Evolutionary conservation across 2,888 invertebrate genomes (phyloP).

Genomic region (Phymatocera aterrima): DNA sequence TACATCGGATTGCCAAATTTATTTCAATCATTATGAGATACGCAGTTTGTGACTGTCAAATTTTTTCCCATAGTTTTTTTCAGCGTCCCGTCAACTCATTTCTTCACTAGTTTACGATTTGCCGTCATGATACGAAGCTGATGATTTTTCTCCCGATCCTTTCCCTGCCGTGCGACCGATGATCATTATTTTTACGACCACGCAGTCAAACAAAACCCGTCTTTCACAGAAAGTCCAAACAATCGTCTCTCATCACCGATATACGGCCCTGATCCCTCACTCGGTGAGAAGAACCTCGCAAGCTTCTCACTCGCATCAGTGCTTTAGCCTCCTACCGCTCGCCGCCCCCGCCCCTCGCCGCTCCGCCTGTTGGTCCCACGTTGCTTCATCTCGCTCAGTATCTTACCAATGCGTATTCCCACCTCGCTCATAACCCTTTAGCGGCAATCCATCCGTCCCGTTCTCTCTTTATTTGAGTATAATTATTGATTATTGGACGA

Average conservation of each 20-base stretch:
- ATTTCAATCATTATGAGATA: neutral
- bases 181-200: no score
- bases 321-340: slow-evolving; percentile 58
- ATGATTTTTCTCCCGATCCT: neutral
- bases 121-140: neutral
- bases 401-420: slow-evolving; percentile 66
- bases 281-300: slow-evolving; percentile 58
- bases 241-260: neutral
- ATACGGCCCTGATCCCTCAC: slow-evolving; percentile 52
- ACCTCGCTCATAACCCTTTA: slow-evolving; percentile 69
- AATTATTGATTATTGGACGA: slow-evolving; percentile 80
- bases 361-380: slow-evolving; percentile 29
- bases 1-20: neutral
- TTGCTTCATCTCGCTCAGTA: slow-evolving; percentile 62
- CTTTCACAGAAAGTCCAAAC: neutral
- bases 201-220: no score
- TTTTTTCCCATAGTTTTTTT: no score
- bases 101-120: no score
- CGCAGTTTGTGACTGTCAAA: no score
- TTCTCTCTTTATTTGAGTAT: slow-evolving; percentile 79
- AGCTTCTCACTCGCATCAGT: slow-evolving; percentile 66
- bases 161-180: no score
- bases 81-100: no score
- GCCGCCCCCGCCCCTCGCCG: slow-evolving; percentile 51
- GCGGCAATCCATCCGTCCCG: slow-evolving; percentile 69